phyloP scores from a whole-genome alignment of 2,797 vertebrate species.

The Agapornis canus region DNA sequence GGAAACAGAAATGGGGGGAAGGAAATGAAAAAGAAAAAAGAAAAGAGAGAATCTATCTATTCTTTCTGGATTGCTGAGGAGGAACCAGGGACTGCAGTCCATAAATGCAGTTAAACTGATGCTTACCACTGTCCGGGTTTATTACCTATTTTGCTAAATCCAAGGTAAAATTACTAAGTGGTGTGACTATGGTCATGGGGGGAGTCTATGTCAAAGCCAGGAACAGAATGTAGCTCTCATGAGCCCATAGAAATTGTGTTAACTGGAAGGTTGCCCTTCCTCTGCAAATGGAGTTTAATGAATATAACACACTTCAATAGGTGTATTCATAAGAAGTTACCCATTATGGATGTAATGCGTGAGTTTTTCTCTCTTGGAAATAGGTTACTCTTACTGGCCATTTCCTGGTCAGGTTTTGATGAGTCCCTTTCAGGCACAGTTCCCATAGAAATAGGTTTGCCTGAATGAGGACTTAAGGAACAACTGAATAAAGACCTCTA shows the following conservation, averaged over 20 bases:
- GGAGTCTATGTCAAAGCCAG: background rate
- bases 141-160: background rate
- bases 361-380: slow-evolving; percentile 71
- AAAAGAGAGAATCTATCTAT: background rate
- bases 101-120: background rate
- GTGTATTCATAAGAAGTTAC: slow-evolving; percentile 59
- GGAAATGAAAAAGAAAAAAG: too few relatives aligned
- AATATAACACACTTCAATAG: slow-evolving; percentile 65
- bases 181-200: background rate
- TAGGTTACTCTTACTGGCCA: slow-evolving; percentile 63
- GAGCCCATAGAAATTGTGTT: slow-evolving; percentile 30
- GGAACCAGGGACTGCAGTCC: background rate
- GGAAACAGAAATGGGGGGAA: background rate
- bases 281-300: slow-evolving; percentile 61
- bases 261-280: slow-evolving; percentile 65
- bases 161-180: background rate
- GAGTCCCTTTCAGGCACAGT: slow-evolving; percentile 64
- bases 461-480: slow-evolving; percentile 67
- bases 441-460: slow-evolving; percentile 67
- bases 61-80: background rate
- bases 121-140: background rate
- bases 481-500: slow-evolving; percentile 67
- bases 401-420: slow-evolving; percentile 72
- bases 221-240: background rate
- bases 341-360: slow-evolving; percentile 62